A percentile compares a stretch with the other conserved stretches of the same genome.
phyloP scores from a whole-genome alignment of 2,113 vertebrate species.

The Brachypodius melanocephalos region DNA sequence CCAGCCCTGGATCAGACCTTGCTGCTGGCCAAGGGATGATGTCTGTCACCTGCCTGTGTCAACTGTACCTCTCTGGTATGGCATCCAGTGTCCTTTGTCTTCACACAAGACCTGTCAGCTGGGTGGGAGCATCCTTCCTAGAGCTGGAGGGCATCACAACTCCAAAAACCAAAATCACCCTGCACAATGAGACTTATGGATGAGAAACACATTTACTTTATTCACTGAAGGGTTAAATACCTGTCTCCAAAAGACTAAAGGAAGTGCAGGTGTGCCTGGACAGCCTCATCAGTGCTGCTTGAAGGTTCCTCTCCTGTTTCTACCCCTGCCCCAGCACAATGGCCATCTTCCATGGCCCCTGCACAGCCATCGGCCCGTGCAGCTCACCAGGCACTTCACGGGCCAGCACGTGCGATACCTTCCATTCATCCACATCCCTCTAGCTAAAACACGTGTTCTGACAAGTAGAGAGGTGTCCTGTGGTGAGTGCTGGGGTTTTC shows the following conservation, averaged over 20 bases:
- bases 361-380: rapidly evolving
- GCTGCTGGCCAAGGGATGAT: background rate
- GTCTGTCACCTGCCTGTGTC: background rate
- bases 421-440: background rate
- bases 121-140: background rate
- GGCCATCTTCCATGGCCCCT: rapidly evolving
- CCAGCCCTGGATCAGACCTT: background rate
- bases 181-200: rapidly evolving
- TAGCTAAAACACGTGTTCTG: rapidly evolving
- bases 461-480: background rate
- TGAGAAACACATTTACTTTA: background rate
- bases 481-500: background rate
- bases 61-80: rapidly evolving
- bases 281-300: background rate
- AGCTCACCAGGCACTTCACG: too few species aligned
- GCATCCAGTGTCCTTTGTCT: background rate
- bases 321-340: background rate
- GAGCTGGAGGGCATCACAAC: background rate
- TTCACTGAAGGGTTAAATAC: background rate
- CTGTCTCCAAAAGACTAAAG: background rate
- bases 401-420: rapidly evolving
- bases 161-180: background rate
- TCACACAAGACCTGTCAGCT: background rate
- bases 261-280: background rate
- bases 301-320: background rate